Evolutionary conservation across 1,140 invertebrate species (phyloP).

Genomic region (Anadara kagoshimensis): DNA sequence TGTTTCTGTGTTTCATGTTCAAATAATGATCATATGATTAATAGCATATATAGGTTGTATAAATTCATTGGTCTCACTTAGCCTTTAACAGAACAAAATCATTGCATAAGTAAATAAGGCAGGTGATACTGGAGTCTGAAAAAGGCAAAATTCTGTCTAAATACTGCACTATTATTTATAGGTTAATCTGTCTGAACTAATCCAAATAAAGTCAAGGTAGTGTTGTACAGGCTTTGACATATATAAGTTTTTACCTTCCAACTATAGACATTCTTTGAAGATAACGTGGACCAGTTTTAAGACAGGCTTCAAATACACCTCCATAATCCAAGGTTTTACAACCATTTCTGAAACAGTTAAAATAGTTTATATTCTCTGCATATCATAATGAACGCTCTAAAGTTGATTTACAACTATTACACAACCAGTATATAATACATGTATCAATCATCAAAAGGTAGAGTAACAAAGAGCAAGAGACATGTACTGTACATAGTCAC

Average conservation of each 20-base stretch:
- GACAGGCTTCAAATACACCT: not conserved
- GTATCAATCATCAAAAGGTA: not conserved
- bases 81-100: no score
- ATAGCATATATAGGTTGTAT: no score
- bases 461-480: not conserved
- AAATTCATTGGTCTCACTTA: no score
- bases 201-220: no score
- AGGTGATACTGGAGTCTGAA: no score
- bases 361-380: not conserved
- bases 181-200: no score
- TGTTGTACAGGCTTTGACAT: not conserved
- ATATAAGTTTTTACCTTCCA: constrained; percentile 4
- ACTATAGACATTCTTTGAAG: not conserved
- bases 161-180: no score
- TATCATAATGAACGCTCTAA: not conserved
- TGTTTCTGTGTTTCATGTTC: no score
- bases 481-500: not conserved
- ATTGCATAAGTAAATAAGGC: no score
- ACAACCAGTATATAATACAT: not conserved
- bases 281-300: constrained; percentile 10
- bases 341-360: not conserved
- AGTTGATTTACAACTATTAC: not conserved
- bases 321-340: constrained; percentile 7
- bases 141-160: no score
- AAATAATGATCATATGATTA: no score